Evolutionary conservation across 2,888 invertebrate genomes (phyloP).

Genomic region (Polyploca ridens): DNA sequence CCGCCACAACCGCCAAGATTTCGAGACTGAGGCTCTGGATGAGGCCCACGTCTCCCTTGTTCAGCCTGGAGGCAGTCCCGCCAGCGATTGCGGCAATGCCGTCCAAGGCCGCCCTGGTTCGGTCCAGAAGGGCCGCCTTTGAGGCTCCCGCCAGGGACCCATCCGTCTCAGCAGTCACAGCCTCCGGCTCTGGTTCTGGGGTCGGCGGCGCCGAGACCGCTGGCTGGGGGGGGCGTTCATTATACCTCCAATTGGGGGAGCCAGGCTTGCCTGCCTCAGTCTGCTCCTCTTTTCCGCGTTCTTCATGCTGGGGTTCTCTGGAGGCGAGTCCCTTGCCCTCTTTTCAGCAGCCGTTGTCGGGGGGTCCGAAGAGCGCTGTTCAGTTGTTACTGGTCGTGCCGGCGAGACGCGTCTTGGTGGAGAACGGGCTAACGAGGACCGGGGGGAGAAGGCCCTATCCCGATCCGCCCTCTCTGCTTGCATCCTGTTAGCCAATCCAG

Average conservation of each 20-base stretch:
- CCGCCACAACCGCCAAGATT: slow-evolving; percentile 3
- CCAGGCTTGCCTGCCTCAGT: neutral
- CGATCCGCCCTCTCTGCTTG: neutral
- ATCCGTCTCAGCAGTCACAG: no score
- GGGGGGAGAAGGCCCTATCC: neutral
- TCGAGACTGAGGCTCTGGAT: neutral
- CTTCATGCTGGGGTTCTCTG: neutral
- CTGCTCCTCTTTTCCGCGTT: neutral
- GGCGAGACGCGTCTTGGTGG: neutral
- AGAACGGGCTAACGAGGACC: neutral
- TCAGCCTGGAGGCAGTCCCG: slow-evolving; percentile 16
- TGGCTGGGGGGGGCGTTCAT: neutral
- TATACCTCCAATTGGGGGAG: neutral
- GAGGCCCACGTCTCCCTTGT: slow-evolving; percentile 8
- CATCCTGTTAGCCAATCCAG: no score
- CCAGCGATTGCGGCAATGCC: slow-evolving; percentile 14
- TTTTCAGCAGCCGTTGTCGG: neutral
- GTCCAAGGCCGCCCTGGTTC: slow-evolving; percentile 11
- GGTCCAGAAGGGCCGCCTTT: neutral
- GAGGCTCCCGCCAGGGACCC: no score
- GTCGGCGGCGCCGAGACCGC: no score
- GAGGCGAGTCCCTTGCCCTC: neutral
- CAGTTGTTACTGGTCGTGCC: neutral
- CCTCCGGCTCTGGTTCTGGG: no score
- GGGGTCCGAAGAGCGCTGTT: neutral